Evolutionary conservation across 92 coral and sea anemone genomes (phyloP), one percentile per base, ranked within the genome.

Genomic region (Muricea muricata): DNA sequence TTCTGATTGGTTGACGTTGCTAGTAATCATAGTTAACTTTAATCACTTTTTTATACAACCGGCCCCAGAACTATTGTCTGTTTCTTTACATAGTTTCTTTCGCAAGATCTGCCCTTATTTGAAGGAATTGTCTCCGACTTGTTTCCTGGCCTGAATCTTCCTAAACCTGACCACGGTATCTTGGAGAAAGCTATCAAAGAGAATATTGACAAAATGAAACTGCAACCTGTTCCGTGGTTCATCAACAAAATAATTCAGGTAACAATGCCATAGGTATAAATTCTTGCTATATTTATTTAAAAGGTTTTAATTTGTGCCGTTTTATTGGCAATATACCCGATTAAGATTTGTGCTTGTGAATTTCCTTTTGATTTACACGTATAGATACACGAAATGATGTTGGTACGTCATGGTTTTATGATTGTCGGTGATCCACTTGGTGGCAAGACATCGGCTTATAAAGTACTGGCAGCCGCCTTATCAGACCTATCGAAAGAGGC

Each of bases 351-450:
- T n/a, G n/a, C n/a, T 82, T 17, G 56, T 26, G 48, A 32, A 35
- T 52, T 82, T 75, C 70, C 65, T 55, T 26, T 12, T 65, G 29
- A 67, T 55, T 57, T 8, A 40, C 3, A 55, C 6, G 40, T 18
- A 34, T 30, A 96, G 99, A 94, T 96, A 69, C 93, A 89, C 81
- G 99, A 96, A 86, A 96, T 96, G 99, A 96, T 96, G 98, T 83
- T 96, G 45, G 99, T 96, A 20, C 96, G 99, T 24, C 99, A 96
- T 23, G 99, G 99, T 7, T 96, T 96, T 84, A 96, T 96, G 99
- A 96, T 96, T 40, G 99, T 96, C 73, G 99, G 99, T 75, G 99
- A 96, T 73, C 96, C 99, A 29, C 92, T 96, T 30, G 99, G 99
- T 7, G 99, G 99, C 13, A 96, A 96, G 79, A 93, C 99, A 54